A percentile compares a stretch with the other conserved stretches of the same genome.
phyloP scores from a whole-genome alignment of 2,113 vertebrate genomes.

The Percopsis transmontana region DNA sequence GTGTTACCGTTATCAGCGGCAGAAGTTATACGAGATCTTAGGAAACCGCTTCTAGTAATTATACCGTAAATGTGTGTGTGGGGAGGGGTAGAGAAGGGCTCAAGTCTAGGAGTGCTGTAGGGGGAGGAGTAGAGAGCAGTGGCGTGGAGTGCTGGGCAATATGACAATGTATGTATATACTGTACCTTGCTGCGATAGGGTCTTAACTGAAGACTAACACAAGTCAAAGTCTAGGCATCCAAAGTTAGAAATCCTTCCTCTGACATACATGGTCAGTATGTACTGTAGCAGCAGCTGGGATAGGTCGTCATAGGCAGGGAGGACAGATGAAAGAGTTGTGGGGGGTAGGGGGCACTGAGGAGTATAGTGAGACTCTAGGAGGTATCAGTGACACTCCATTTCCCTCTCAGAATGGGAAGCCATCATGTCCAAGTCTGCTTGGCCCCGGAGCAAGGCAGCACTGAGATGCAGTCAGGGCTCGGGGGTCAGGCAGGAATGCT shows the following conservation, averaged over 20 bases:
- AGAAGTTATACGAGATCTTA: not conserved
- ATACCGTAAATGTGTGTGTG: not conserved
- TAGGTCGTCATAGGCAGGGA: not conserved
- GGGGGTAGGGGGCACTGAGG: conserved; percentile 15
- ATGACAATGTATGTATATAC: too few species aligned
- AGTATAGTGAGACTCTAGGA: conserved; percentile 39
- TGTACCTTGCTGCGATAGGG: too few species aligned
- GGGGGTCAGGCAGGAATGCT: conserved; percentile 5
- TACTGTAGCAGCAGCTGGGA: not conserved
- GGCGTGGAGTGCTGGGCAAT: too few species aligned
- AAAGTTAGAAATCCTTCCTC: not conserved
- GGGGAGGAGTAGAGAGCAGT: too few species aligned
- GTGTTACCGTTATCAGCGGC: conserved; percentile 8
- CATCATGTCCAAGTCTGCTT: conserved; percentile 49
- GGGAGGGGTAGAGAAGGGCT: too few species aligned
- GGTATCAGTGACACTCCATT: conserved; percentile 70
- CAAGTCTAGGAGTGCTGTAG: too few species aligned
- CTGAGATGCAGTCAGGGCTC: conserved; percentile 19
- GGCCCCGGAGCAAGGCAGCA: conserved; percentile 48
- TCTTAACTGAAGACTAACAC: too few species aligned
- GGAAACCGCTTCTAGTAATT: not conserved
- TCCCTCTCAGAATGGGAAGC: conserved; percentile 67
- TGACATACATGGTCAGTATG: not conserved
- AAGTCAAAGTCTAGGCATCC: not conserved
- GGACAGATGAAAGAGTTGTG: conserved; percentile 1